Base-by-base conservation (phyloP, 37 sponge, comb jelly and placozoan genomes). In the Eunapius fragilis region DNA sequence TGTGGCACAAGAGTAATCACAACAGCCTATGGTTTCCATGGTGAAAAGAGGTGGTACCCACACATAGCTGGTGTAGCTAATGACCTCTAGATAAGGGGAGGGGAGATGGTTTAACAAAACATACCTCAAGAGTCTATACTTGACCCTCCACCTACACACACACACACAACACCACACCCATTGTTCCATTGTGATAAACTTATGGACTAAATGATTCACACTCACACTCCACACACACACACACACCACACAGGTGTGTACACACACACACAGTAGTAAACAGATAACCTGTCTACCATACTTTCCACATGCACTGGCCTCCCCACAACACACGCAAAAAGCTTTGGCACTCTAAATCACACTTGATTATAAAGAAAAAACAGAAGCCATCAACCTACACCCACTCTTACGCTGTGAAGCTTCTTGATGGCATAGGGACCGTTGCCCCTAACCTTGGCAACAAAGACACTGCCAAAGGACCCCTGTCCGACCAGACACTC, bases 371-470 rank as follows among this genome's bases (percentile, higher is more conserved):
- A 41, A 41, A 6, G 41, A 3, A 41, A 41, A 9, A 3, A 13
- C 58, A 12, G 19, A 58, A 12, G 1, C 58, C 58, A 2, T 13
- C 58, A 12, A 12, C 58, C 58, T 19, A 10, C 58, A 12, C 58
- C 14, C 58, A 22, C 6, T 26, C 84, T 92, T 48, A 92, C 93
- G 68, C 49, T 88, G 73, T 92, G 89, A 37, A 92, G 79, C 28
- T 89, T 92, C 74, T 92, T 92, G 70, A 92, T 58, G 25, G 92
- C 92, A 74, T 84, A 92, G 3, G 92, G 92, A 25, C 92, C 92
- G 58, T 76, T 79, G 0, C 92, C 88, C 68, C 92, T 47, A 4
- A 92, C 58, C 32, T 17, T 70, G 30, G 92, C 88, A 35, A 69
- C 84, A 50, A 83, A 92, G 36, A 92, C 92, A 69, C 83, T 87